Evolutionary conservation across 2,797 vertebrate genomes (phyloP), one percentile per base, ranked within the genome.

Genomic region (Rhinatrema bivittatum): DNA sequence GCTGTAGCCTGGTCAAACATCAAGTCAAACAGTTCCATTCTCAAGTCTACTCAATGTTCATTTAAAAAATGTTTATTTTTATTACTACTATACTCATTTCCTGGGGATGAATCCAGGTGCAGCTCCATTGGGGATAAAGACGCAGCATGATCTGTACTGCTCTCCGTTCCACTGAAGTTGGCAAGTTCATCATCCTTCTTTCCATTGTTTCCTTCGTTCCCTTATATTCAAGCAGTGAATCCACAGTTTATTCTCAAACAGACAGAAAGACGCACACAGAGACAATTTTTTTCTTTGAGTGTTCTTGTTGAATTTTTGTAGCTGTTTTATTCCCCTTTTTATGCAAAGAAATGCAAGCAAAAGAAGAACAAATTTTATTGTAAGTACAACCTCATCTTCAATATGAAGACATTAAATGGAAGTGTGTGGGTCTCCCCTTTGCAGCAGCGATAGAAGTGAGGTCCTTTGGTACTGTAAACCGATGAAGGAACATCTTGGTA

Each of bases 391-490:
- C 85, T 90, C 90, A 94, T 93, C 96, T 99, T 99, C 96, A 99
- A 99, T 98, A 98, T 99, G 96, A 99, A 99, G 96, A 92, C 84
- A 83, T 85, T 84, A 87, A 83, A 69, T 82, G 80, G 78, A 78
- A 78, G 78, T 72, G 71, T 79, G 67, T 47, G 70, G 77, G 78
- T 81, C 76, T 83, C 78, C 76, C 72, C 78, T 76, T 79, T 79
- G 84, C 84, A 85, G 84, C 84, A 85, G 78, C 86, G 77, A 84
- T 56, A 81, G 60, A 56, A 53, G 57, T 60, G 39, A 86, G 80
- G 88, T 91, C 86, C 85, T 86, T 86, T 84, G 79, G 85, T 82
- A 68, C n/a, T n/a, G n/a, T n/a, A n/a, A n/a, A 83, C 76, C 73
- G 68, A 75, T 72, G 25, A 70, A 81, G 70, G 13, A 15, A 75